Conservation (phyloP, 2,888 invertebrate genomes). For the Boloria euphrosyne region DNA sequence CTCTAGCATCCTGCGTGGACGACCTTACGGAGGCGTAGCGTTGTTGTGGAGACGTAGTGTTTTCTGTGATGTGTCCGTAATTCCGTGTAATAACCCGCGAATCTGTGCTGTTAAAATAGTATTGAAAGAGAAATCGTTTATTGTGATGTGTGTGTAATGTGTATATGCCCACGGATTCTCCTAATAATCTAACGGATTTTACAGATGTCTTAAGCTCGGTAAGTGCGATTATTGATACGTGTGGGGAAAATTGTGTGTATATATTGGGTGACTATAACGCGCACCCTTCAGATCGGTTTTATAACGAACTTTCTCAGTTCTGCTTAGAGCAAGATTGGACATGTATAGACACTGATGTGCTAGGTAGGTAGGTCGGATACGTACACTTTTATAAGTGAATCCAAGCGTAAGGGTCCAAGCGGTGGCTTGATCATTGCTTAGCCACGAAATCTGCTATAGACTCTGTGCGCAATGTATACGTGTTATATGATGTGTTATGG, state of each 20-base stretch:
- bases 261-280: conserved; percentile 40
- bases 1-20: neutral
- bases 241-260: conserved; percentile 33
- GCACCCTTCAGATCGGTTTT: conserved; percentile 13
- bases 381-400: conserved; percentile 35
- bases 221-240: conserved; percentile 35
- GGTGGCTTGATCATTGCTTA: conserved; percentile 36
- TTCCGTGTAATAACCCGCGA: conserved; percentile 4
- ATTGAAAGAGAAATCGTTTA: neutral
- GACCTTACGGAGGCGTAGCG: neutral
- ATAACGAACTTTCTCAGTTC: conserved; percentile 15
- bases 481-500: conserved; percentile 29
- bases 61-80: neutral
- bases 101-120: too few relatives aligned
- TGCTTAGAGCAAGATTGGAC: conserved; percentile 15
- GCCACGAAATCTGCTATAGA: conserved; percentile 24
- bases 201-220: conserved; percentile 35
- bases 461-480: conserved; percentile 21
- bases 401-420: conserved; percentile 27
- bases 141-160: conserved; percentile 34
- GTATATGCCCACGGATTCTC: conserved; percentile 39
- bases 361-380: conserved; percentile 29
- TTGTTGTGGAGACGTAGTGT: conserved; percentile 2
- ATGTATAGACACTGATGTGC: conserved; percentile 28
- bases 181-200: conserved; percentile 33